Conservation (phyloP, 2,113 vertebrate genomes). For the Pteropus alecto region DNA sequence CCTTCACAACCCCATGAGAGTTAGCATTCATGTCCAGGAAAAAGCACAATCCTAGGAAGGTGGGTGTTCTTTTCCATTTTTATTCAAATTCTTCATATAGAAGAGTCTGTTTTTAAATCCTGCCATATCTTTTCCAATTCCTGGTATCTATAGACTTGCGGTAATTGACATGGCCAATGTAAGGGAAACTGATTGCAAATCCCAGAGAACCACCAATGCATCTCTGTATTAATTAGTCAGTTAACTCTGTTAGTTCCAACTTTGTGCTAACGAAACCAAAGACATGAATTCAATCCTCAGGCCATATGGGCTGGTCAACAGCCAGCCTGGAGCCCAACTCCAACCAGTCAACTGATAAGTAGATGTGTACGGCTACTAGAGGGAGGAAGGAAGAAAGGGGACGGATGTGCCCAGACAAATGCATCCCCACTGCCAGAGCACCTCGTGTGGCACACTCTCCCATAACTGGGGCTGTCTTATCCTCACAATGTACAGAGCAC, state of each 20-base stretch:
- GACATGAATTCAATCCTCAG: constrained; percentile 51
- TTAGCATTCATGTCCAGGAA: background rate
- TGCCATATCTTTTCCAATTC: constrained; percentile 45
- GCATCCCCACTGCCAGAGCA: background rate
- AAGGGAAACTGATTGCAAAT: constrained; percentile 71
- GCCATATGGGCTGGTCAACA: constrained; percentile 62
- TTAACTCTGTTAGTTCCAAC: constrained; percentile 66
- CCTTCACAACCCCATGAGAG: background rate
- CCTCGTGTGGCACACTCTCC: rapidly evolving
- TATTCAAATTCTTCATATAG: background rate
- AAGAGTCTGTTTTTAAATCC: constrained; percentile 24
- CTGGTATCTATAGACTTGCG: constrained; percentile 17
- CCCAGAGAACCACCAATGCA: constrained; percentile 54
- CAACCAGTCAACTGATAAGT: constrained; percentile 16
- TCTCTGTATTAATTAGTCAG: constrained; percentile 66
- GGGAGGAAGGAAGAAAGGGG: background rate
- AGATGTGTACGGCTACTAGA: background rate
- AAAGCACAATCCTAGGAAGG: background rate
- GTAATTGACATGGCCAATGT: constrained; percentile 66
- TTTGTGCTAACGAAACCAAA: constrained; percentile 69
- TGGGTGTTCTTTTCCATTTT: background rate
- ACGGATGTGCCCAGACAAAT: background rate
- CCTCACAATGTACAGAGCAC: background rate
- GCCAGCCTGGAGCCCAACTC: constrained; percentile 29
- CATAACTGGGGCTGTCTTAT: background rate